Base-by-base conservation (phyloP, 2,113 vertebrate species). In the Meriones unguiculatus region DNA sequence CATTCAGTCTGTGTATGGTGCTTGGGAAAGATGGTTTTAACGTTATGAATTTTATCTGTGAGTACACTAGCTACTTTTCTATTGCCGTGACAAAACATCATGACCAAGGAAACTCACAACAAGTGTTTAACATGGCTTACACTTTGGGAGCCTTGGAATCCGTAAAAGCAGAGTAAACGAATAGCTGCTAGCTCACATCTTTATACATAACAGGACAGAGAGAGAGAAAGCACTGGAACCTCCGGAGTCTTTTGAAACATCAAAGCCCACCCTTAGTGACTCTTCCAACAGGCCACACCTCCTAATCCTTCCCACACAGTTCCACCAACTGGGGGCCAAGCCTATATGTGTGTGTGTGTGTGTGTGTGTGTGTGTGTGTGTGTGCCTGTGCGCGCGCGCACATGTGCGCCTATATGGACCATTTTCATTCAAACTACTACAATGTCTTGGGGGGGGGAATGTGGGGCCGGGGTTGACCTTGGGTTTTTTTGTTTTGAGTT, bases 1-100 rank as follows among this genome's bases (percentile, higher is more conserved):
- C 59, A 80, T 96, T 59, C 28, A 59, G 57, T 30, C 52, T 77
- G 12, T 72, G 89, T 91, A 67, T 78, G 65, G 70, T 67, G 72
- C 90, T 94, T 90, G 7, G 28, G 10, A 85, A 41, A 69, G 38
- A 64, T 30, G 28, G 13, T 84, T 95, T 91, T 17, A 22, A 90
- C 80, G 82, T 73, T 76, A 38, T 93, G 25, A 89, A 65, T 90
- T 84, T 64, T 70, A 89, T 84, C 73, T 69, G 28, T 84, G 81
- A 30, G 25, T 64, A 41, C 18, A 38, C 7, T 64, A 84, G n/a
- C n/a, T 84, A 41, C 81, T 30, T 46, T 41, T 64, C 59, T 64
- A 64, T 30, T 41, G 15, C 38, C n/a, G 14, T 10, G 14, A 30
- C 59, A 84, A 64, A 84, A 41, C 24, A 64, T n/a, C 22, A 28